Evolutionary conservation across 1,140 invertebrate species (phyloP), one percentile per base, ranked within the genome.

Genomic region (Belonocnema kinseyi): DNA sequence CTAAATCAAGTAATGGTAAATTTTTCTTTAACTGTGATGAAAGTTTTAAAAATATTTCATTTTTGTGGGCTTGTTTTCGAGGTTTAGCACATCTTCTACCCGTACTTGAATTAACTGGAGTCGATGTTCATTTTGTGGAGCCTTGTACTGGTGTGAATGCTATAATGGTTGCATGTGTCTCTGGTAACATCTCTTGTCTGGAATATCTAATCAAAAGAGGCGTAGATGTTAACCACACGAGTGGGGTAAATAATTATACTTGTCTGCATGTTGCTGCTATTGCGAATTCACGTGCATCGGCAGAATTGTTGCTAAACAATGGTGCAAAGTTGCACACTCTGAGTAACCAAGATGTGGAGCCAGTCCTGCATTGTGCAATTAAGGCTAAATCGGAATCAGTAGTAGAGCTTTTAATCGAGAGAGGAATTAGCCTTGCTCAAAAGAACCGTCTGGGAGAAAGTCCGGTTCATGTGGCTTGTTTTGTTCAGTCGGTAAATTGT

Each of bases 211-310:
- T 93, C 0, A 77, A 85, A 0, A 86, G 77, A n/a, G 85, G 87
- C 0, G 85, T 82, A 12, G 83, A 92, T n/a, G 79, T 85, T 0
- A 90, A 92, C 50, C 88, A 87, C 72, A 78, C 72, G 0, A 90
- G 87, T 54, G 86, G 88, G 50, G 90, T 90, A 4, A 92, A 90
- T 81, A 92, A 92, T 80, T 94, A 92, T 72, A 92, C 93, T 0
- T 92, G 93, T 5, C 85, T 94, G n/a, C 93, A 94, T 74, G 93
- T 93, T 78, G 93, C 93, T 13, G 92, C 93, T 0, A 90, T 93
- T 71, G 92, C 92, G 2, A 93, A 93, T 82, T 92, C 91, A 0
- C 83, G 85, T 10, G 90, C 93, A 76, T 91, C 92, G 12, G 91
- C 92, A 1, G 90, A 93, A 79, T 56, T 93, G 11, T 82, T 94